Conservation (phyloP, 2,797 vertebrate genomes). For the Glossophaga mutica region DNA sequence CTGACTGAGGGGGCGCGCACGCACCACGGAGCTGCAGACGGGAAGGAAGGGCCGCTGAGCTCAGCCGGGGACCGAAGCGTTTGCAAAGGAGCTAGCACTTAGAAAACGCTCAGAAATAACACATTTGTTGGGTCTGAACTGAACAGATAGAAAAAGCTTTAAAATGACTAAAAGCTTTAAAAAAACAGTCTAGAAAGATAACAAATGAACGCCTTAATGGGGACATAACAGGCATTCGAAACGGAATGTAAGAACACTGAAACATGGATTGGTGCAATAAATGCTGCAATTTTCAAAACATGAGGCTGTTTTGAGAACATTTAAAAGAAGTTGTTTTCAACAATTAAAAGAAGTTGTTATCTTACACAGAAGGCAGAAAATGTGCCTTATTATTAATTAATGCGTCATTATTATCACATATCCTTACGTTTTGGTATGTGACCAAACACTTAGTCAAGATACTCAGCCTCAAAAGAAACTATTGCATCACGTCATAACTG, state of each 20-base stretch:
- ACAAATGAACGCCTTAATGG: background rate
- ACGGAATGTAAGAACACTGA: background rate
- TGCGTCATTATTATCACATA: background rate
- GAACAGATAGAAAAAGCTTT: background rate
- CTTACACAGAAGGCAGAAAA: background rate
- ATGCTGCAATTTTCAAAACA: background rate
- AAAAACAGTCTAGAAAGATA: background rate
- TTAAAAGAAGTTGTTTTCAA: background rate
- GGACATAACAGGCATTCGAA: background rate
- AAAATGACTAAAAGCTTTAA: background rate
- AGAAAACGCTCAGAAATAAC: background rate
- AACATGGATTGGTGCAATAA: background rate
- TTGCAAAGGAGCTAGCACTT: background rate
- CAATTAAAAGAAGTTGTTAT: background rate
- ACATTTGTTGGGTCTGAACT: background rate
- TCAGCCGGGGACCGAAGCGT: background rate
- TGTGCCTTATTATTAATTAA: background rate
- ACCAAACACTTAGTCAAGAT: background rate
- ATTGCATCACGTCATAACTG: background rate
- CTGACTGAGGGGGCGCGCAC: background rate
- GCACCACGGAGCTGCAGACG: background rate
- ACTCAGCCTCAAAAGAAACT: background rate
- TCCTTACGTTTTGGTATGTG: background rate
- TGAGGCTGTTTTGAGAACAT: background rate
- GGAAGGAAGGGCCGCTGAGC: background rate